These are phyloP conservation scores for Phoxinus phoxinus DNA, from an alignment of 2,113 vertebrate genomes.

Conservation along the genomic window DNA sequence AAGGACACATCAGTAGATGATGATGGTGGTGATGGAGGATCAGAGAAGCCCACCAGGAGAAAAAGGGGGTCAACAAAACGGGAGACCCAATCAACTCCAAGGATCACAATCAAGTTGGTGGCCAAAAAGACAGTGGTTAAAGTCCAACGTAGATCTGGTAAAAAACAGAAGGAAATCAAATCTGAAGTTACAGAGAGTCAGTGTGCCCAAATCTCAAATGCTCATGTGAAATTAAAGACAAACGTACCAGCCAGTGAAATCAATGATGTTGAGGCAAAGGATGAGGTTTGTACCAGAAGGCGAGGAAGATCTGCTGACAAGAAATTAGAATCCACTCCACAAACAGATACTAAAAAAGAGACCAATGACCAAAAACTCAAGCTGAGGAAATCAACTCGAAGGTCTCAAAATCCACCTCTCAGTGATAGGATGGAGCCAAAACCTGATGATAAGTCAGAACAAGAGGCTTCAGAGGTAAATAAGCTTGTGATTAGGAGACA, in stretches of 20 bases:
- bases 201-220: slow-evolving; percentile 77
- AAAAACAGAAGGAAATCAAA: slow-evolving; percentile 78
- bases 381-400: slow-evolving; percentile 53
- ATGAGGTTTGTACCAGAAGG: slow-evolving; percentile 62
- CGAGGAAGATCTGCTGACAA: slow-evolving; percentile 75
- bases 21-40: slow-evolving; percentile 59
- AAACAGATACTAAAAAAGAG: slow-evolving; percentile 63
- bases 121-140: slow-evolving; percentile 75
- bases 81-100: slow-evolving; percentile 66
- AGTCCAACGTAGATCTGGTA: slow-evolving; percentile 67
- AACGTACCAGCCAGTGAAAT: slow-evolving; percentile 60
- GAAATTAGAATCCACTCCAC: slow-evolving; percentile 54
- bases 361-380: slow-evolving; percentile 69
- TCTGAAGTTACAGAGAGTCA: slow-evolving; percentile 79
- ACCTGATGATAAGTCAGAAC: slow-evolving; percentile 61
- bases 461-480: slow-evolving; percentile 60
- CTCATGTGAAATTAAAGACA: slow-evolving; percentile 83
- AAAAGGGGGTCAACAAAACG: slow-evolving; percentile 68
- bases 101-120: slow-evolving; percentile 80
- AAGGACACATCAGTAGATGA: slow-evolving; percentile 64
- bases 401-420: slow-evolving; percentile 56
- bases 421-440: slow-evolving; percentile 62
- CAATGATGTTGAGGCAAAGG: slow-evolving; percentile 61
- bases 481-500: slow-evolving; percentile 69
- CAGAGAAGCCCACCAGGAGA: slow-evolving; percentile 63